Percentiles rank a stretch among this genome's conserved stretches.
These are phyloP conservation scores for Nomada lathburiana DNA, from an alignment of 2,888 invertebrate species.

Conservation along the genomic window DNA sequence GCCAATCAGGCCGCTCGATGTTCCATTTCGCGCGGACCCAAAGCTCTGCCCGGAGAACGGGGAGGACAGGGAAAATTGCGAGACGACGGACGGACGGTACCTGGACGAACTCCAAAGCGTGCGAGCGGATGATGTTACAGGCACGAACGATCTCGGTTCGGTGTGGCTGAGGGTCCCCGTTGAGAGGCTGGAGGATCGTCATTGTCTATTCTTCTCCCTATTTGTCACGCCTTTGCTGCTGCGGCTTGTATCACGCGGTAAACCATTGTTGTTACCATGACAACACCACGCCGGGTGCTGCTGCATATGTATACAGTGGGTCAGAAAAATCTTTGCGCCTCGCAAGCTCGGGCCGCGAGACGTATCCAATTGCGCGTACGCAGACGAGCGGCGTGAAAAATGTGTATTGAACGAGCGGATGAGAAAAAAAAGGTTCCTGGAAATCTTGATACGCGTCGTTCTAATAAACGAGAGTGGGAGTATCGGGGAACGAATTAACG, in stretches of 20 bases:
- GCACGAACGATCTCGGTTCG: constrained; percentile 64
- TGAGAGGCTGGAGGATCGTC: constrained; percentile 73
- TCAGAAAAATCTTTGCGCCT: constrained; percentile 14
- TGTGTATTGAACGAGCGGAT: too few relatives aligned
- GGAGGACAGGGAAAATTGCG: constrained; percentile 18
- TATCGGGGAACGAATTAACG: too few relatives aligned
- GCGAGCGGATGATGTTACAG: constrained; percentile 60
- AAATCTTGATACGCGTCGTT: too few relatives aligned
- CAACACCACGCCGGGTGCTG: constrained; percentile 66
- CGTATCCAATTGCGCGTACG: not conserved
- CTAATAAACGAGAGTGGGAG: too few relatives aligned
- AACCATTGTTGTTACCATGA: constrained; percentile 73
- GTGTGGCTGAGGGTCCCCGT: constrained; percentile 58
- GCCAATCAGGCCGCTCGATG: constrained; percentile 1
- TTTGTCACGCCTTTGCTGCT: constrained; percentile 79
- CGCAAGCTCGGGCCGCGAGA: not conserved
- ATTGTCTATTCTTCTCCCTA: constrained; percentile 80
- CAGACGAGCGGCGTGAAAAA: not conserved
- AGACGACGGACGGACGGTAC: constrained; percentile 28
- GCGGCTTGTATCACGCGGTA: constrained; percentile 65
- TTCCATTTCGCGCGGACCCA: not conserved
- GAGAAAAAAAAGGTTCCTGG: too few relatives aligned
- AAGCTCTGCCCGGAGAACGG: not conserved
- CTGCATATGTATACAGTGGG: constrained; percentile 41
- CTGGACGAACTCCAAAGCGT: constrained; percentile 59